Evolutionary conservation across 2,113 vertebrate genomes (phyloP).

Genomic region (Cochlearius cochlearius): DNA sequence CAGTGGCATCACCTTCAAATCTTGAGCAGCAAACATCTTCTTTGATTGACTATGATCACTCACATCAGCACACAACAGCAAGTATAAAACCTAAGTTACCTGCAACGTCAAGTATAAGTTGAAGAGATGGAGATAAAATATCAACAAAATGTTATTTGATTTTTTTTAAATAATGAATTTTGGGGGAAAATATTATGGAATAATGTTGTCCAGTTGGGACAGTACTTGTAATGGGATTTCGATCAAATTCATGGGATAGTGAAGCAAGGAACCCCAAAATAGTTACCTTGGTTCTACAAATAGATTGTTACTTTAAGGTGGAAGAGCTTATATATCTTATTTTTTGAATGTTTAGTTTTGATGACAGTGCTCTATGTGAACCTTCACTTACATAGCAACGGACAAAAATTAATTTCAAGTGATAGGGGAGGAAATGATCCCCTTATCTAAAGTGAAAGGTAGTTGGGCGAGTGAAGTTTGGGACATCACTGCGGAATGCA

Average conservation of each 20-base stretch:
- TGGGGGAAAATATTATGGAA: not conserved
- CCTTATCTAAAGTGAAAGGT: not conserved
- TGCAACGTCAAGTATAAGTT: not conserved
- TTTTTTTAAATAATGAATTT: not conserved
- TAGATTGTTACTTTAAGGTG: not conserved
- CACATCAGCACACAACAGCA: not conserved
- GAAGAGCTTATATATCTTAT: not conserved
- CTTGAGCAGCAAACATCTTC: not conserved
- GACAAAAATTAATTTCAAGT: not conserved
- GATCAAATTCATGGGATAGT: not conserved
- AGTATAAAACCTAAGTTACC: not conserved
- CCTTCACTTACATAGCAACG: not conserved
- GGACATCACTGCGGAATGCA: not conserved
- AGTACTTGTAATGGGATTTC: not conserved
- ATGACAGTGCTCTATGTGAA: not conserved
- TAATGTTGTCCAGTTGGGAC: not conserved
- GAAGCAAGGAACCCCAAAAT: not conserved
- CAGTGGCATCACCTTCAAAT: not conserved
- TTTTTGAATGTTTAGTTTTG: not conserved
- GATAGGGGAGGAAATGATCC: not conserved
- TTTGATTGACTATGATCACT: not conserved
- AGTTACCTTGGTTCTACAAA: not conserved
- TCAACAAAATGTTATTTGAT: not conserved
- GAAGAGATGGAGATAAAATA: not conserved
- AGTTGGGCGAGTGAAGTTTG: not conserved